phyloP scores from a whole-genome alignment of 2,113 vertebrate genomes.

The Canis aureus region DNA sequence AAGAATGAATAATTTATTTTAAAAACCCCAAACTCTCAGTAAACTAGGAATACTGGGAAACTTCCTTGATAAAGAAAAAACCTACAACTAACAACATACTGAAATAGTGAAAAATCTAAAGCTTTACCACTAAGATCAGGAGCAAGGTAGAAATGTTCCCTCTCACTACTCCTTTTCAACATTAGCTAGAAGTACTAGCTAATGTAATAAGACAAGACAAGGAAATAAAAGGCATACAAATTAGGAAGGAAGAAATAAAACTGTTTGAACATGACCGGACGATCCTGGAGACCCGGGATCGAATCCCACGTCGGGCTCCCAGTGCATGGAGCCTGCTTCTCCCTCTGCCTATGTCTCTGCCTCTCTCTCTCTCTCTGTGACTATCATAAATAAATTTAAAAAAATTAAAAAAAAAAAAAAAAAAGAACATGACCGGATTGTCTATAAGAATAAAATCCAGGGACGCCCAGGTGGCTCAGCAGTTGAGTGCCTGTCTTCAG shows the following conservation, averaged over 20 bases:
- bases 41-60: not conserved
- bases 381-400: too few relatives aligned
- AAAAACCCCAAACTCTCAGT: not conserved
- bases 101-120: not conserved
- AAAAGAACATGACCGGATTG: not conserved
- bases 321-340: too few relatives aligned
- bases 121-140: not conserved
- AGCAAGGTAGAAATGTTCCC: not conserved
- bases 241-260: not conserved
- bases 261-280: not conserved
- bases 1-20: too few relatives aligned
- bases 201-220: not conserved
- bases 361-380: too few relatives aligned
- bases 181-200: not conserved
- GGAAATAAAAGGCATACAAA: not conserved
- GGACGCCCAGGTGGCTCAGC: too few relatives aligned
- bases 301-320: too few relatives aligned
- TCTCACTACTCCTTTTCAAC: not conserved
- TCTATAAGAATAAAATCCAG: not conserved
- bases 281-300: too few relatives aligned
- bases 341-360: too few relatives aligned
- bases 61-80: not conserved
- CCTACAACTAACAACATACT: not conserved
- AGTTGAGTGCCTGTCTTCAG: too few relatives aligned
- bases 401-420: too few relatives aligned